Conservation (phyloP, 2,888 invertebrate species). For the Xylota segnis region DNA sequence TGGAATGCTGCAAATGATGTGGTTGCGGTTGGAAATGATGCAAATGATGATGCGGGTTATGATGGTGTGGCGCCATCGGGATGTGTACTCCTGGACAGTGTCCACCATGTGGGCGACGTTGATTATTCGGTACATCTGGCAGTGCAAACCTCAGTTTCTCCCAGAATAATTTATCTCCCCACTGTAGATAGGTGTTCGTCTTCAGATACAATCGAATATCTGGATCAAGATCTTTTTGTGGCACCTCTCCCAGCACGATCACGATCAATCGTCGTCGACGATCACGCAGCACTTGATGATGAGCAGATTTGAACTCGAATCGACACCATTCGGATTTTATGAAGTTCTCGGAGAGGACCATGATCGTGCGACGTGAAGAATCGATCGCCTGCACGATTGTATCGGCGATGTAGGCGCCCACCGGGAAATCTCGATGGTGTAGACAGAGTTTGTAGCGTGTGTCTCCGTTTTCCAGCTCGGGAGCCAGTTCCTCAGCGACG, state of each 20-base stretch:
- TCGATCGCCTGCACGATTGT: conserved; percentile 97
- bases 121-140: conserved; percentile 88
- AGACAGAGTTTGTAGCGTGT: conserved; percentile 94
- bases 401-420: conserved; percentile 94
- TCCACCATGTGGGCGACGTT: conserved; percentile 83
- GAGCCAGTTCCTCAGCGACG: conserved; percentile 94
- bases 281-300: conserved; percentile 95
- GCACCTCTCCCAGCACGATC: conserved; percentile 95
- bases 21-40: conserved; percentile 75
- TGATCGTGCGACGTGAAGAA: conserved; percentile 94
- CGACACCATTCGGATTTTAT: conserved; percentile 97
- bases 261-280: conserved; percentile 94
- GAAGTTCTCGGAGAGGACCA: conserved; percentile 97
- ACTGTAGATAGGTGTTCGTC: conserved; percentile 95
- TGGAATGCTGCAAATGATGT: conserved; percentile 80
- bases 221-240: conserved; percentile 94
- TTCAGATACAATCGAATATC: conserved; percentile 95
- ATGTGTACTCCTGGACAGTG: conserved; percentile 81
- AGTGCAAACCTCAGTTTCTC: conserved; percentile 96
- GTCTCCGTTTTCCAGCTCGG: conserved; percentile 93
- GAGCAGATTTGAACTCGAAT: conserved; percentile 97
- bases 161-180: conserved; percentile 98
- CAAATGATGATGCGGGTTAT: conserved; percentile 79
- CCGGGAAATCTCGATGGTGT: conserved; percentile 96
- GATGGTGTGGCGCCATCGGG: conserved; percentile 83